Evolutionary conservation across 2,797 vertebrate genomes (phyloP), one percentile per base, ranked within the genome.

Genomic region (Peromyscus aztecus): DNA sequence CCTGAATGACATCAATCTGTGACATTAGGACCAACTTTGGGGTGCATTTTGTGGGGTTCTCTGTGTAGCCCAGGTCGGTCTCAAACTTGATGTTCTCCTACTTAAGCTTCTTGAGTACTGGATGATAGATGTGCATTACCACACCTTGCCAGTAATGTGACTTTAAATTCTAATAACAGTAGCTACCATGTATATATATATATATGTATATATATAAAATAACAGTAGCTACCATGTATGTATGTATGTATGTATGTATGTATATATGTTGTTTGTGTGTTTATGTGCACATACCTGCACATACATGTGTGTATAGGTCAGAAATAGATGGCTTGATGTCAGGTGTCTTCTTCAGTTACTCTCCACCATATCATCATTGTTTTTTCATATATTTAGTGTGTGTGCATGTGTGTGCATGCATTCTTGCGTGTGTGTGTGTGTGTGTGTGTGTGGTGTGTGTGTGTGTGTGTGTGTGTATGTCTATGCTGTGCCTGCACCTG

Each of bases 81-180:
- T 55, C 43, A n/a, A 80, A 27, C 34, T 37, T 13, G 23, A 59
- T 3, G 57, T 40, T 82, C 80, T 61, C 11, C 55, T 82, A 4
- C 21, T 16, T 55, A 27, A n/a, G 31, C 29, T 67, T 69, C 83
- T 49, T 37, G 31, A 71, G 14, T 57, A 49, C 13, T 57, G 23
- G 21, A 57, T 73, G 71, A 29, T 24, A 37, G 85, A 87, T 71
- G 84, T 71, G 34, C 14, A 37, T 71, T 10, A 13, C 34, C 49
- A 57, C n/a, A 71, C 4, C 14, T 73, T 23, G 24, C 49, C 24
- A 37, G 34, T 29, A 71, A 57, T 4, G 2, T 31, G 24, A 59
- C 37, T 55, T 83, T 19, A 73, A 94, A 59, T 91, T 86, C 61
- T 93, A 77, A 88, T 71, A 77, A 77, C 65, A 87, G 88, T 91